Evolutionary conservation across 2,888 invertebrate species (phyloP), one percentile per base, ranked within the genome.

Genomic region (Danaus chrysippus): DNA sequence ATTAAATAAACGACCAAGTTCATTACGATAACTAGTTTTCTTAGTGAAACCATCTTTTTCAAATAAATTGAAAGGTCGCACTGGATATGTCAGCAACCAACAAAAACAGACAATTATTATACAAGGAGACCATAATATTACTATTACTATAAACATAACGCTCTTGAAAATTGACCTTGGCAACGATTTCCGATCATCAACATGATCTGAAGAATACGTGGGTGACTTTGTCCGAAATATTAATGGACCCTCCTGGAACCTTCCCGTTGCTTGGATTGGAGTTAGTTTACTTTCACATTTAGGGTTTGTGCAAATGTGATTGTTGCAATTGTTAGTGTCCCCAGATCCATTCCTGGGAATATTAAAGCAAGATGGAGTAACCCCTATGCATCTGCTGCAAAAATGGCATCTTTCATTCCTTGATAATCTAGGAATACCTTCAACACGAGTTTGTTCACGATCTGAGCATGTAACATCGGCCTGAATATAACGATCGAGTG

Each of bases 91-190:
- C 55, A 83, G 42, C 57, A 76, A 60, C 79, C 78, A 80, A 64
- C 67, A 73, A 60, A 78, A 15, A 53, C 67, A 64, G 56, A 76
- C 63, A 42, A 70, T 61, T 52, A 82, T 58, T 63, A 84, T 70
- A 68, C 79, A 83, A 12, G 83, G 83, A 53, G 73, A 74, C 82
- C 79, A 83, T 42, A 73, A 70, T n/a, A 82, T 63, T 59, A 77
- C 43, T 34, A 74, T 69, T 1, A 81, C 43, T 23, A 68, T 70
- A 54, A 77, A 63, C 59, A 79, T 66, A 15, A 76, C 34, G 62
- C 72, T 70, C 62, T 74, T 77, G 3, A 58, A 8, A n/a, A 42
- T 42, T 3, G 44, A 56, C 69, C 68, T 68, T 23, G 69, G 61
- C 23, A 65, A 42, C 9, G 49, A n/a, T 52, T 66, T 56, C 46